Conservation (phyloP, 37 sponge, comb jelly and placozoan species). For the Theonella swinhoei region DNA sequence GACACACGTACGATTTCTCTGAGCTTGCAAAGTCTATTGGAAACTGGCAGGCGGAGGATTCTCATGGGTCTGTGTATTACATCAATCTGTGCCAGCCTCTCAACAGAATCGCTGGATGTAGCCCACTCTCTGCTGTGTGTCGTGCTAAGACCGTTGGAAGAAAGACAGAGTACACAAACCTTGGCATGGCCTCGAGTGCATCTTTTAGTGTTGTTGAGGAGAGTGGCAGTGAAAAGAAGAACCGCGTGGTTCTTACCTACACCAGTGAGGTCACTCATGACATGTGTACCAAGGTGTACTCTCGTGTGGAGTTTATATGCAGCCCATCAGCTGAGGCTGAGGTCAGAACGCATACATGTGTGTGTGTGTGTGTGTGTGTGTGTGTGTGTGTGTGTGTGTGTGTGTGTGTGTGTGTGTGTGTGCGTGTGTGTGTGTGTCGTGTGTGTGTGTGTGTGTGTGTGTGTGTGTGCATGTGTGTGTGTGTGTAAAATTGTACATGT, state of each 20-base stretch:
- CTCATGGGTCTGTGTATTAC: conserved; percentile 30
- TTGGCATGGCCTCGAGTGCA: conserved; percentile 39
- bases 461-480: too few species aligned
- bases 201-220: conserved; percentile 1
- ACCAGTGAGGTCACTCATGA: neutral
- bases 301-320: neutral
- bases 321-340: neutral
- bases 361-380: too few species aligned
- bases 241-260: conserved; percentile 35
- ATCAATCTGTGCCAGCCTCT: conserved; percentile 76
- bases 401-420: too few species aligned
- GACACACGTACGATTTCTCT: conserved; percentile 46
- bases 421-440: too few species aligned
- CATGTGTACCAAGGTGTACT: conserved; percentile 13
- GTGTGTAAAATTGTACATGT: too few species aligned
- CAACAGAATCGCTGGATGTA: conserved; percentile 37
- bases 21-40: conserved; percentile 22
- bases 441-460: too few species aligned
- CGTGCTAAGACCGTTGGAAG: neutral
- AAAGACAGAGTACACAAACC: conserved; percentile 17
- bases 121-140: conserved; percentile 58
- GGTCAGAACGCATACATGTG: neutral
- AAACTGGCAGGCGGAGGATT: conserved; percentile 53
- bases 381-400: too few species aligned
- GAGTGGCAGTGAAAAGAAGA: neutral